These are phyloP conservation scores for Molorchus minor DNA, from an alignment of 2,888 invertebrate species.

Conservation along the genomic window DNA sequence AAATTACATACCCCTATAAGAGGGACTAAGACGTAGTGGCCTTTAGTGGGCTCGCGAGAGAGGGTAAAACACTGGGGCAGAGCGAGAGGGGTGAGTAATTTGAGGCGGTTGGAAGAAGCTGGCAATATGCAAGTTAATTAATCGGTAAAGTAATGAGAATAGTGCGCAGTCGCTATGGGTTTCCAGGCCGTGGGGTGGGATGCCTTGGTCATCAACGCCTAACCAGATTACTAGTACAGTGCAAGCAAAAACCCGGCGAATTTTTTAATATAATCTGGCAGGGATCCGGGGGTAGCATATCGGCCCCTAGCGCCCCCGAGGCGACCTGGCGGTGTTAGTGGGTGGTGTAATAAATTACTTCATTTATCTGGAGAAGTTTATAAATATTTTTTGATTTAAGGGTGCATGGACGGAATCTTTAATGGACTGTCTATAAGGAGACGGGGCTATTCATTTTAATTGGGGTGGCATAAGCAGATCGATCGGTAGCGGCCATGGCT, in stretches of 20 bases:
- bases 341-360: constrained; percentile 23
- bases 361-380: constrained; percentile 21
- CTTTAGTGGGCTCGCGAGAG: constrained; percentile 47
- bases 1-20: constrained; percentile 64
- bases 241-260: constrained; percentile 25
- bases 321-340: constrained; percentile 10
- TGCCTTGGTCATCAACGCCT: constrained; percentile 63
- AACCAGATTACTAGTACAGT: constrained; percentile 64
- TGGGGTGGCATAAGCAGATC: neutral
- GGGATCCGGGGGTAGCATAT: neutral
- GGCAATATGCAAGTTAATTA: constrained; percentile 66
- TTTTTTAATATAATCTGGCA: constrained; percentile 22
- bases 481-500: neutral
- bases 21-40: constrained; percentile 55
- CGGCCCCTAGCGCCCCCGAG: constrained; percentile 8
- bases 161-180: constrained; percentile 59
- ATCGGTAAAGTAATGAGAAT: constrained; percentile 65
- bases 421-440: constrained; percentile 12
- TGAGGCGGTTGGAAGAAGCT: constrained; percentile 61
- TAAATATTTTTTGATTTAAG: constrained; percentile 25
- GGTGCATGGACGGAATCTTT: constrained; percentile 15
- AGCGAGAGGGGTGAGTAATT: constrained; percentile 56
- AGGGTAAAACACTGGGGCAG: constrained; percentile 47
- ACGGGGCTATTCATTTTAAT: constrained; percentile 13
- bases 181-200: constrained; percentile 49